Conservation (phyloP, 2,797 vertebrate genomes). For the Lepidocolaptes lacrymiger region DNA sequence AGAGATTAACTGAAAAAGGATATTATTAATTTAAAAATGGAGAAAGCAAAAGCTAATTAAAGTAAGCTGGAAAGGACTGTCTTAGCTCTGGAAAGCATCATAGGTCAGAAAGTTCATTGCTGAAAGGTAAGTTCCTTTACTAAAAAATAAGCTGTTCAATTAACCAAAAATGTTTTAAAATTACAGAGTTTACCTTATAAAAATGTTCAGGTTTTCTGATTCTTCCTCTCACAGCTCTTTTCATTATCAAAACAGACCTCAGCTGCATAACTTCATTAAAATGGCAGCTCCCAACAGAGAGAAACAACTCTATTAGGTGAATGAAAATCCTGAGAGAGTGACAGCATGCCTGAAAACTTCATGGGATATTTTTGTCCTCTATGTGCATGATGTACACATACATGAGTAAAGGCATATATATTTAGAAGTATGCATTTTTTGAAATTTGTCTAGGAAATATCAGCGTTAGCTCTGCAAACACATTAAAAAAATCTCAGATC, state of each 20-base stretch:
- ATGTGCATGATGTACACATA: neutral
- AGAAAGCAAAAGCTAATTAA: neutral
- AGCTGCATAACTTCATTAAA: neutral
- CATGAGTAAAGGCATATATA: neutral
- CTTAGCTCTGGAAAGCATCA: neutral
- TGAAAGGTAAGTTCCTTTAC: neutral
- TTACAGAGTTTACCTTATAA: neutral
- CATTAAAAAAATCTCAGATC: neutral
- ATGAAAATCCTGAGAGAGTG: neutral
- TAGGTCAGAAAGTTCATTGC: neutral
- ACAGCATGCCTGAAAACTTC: neutral
- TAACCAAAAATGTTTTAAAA: neutral
- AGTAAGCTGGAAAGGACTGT: neutral
- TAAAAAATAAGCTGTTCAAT: constrained; percentile 1
- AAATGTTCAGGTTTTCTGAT: neutral
- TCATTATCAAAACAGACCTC: neutral
- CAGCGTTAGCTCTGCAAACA: neutral
- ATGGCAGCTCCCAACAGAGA: neutral
- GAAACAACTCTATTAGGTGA: neutral
- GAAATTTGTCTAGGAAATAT: neutral
- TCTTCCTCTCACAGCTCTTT: neutral
- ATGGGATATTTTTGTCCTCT: neutral
- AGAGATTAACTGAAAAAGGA: neutral
- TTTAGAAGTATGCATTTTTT: neutral
- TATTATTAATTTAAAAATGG: neutral